These are phyloP conservation scores for Sphaeramia orbicularis DNA, from an alignment of 2,797 vertebrate species.

Conservation along the genomic window DNA sequence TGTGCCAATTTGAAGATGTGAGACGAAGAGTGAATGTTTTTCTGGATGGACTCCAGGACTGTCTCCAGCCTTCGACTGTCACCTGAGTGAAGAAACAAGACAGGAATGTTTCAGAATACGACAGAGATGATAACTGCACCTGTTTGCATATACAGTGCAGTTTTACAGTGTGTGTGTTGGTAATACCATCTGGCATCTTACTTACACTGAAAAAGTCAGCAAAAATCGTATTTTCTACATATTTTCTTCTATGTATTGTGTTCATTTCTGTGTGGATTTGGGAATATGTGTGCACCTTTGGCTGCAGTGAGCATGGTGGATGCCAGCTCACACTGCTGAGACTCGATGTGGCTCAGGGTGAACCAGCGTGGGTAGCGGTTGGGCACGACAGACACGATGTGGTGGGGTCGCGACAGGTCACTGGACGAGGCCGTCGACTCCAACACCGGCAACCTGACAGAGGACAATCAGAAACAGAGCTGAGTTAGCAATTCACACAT, in stretches of 20 bases:
- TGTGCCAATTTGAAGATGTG: conserved; percentile 99
- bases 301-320: conserved; percentile 99
- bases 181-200: neutral
- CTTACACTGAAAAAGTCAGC: neutral
- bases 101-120: conserved; percentile 1
- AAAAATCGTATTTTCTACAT: neutral
- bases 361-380: conserved; percentile 99
- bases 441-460: conserved; percentile 92
- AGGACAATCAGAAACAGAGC: conserved; percentile 1
- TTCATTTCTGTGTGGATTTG: conserved; percentile 8
- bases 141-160: neutral
- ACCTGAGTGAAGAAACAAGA: conserved; percentile 78
- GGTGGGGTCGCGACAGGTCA: conserved; percentile 95
- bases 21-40: conserved; percentile 98
- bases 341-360: conserved; percentile 98
- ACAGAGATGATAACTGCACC: neutral
- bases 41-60: conserved; percentile 99
- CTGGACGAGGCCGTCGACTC: conserved; percentile 94
- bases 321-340: conserved; percentile 98
- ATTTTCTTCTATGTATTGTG: neutral
- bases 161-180: neutral
- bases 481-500: neutral
- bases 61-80: conserved; percentile 96
- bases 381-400: conserved; percentile 97
- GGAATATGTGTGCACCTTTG: conserved; percentile 89